Conservation (phyloP, 2,888 invertebrate genomes). For the Pelosia muscerda region DNA sequence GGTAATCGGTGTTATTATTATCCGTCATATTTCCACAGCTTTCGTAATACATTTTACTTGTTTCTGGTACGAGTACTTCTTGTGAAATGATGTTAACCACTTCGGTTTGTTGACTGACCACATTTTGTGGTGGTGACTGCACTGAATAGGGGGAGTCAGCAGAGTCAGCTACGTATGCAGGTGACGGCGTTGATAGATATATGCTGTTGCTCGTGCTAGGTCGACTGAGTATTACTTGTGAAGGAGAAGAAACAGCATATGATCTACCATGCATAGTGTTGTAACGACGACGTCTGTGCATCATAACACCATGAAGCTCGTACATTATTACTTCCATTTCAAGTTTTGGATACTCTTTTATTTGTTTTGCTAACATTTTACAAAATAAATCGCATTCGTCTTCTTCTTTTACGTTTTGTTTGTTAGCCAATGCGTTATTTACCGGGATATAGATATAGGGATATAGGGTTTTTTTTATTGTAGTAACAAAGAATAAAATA, state of each 20-base stretch:
- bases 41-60: conserved; percentile 6
- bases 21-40: conserved; percentile 3
- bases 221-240: conserved; percentile 18
- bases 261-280: neutral
- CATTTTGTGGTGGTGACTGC: conserved; percentile 8
- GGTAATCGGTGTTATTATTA: neutral
- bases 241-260: conserved; percentile 6
- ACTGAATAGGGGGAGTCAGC: no score
- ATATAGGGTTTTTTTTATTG: no score
- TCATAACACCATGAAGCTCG: conserved; percentile 25
- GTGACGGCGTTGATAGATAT: neutral
- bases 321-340: conserved; percentile 32
- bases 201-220: conserved; percentile 15
- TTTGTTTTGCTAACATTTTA: conserved; percentile 29
- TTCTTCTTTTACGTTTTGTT: conserved; percentile 22
- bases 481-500: no score
- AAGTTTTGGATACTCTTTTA: conserved; percentile 28
- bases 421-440: conserved; percentile 2
- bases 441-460: no score
- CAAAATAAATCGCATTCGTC: conserved; percentile 31
- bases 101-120: conserved; percentile 8
- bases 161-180: neutral
- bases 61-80: conserved; percentile 3
- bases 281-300: conserved; percentile 1
- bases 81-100: conserved; percentile 3